Percentiles rank a stretch among this genome's conserved stretches.
These are phyloP conservation scores for Apolygus lucorum DNA, from an alignment of 1,140 invertebrate genomes.

Conservation along the genomic window DNA sequence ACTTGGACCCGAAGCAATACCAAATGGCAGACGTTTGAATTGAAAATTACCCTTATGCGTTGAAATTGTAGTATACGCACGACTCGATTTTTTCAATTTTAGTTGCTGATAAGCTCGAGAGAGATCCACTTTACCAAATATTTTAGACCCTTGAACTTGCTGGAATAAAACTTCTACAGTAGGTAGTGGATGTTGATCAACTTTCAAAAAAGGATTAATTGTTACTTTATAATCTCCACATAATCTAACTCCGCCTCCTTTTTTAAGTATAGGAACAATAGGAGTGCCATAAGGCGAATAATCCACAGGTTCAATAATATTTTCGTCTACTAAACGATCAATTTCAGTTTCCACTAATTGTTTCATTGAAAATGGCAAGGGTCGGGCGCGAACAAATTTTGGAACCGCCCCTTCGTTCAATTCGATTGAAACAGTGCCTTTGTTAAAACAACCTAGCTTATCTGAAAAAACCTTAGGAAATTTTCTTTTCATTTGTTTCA, in stretches of 20 bases:
- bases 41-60: constrained; percentile 12
- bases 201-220: neutral
- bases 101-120: constrained; percentile 13
- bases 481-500: too few relatives aligned
- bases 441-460: neutral
- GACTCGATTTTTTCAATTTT: neutral
- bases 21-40: neutral
- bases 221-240: neutral
- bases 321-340: neutral
- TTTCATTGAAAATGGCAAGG: neutral
- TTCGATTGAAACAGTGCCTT: neutral
- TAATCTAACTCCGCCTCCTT: neutral
- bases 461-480: neutral
- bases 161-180: neutral
- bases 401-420: neutral
- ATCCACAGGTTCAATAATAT: neutral
- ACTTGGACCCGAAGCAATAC: neutral
- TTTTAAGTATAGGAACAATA: neutral
- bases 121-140: constrained; percentile 19
- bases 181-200: neutral
- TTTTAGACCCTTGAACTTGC: neutral
- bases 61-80: neutral
- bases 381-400: neutral
- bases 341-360: neutral
- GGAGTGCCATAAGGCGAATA: neutral